These are phyloP conservation scores for Heliconius melpomene DNA, from an alignment of 1,140 invertebrate species.

Conservation along the genomic window DNA sequence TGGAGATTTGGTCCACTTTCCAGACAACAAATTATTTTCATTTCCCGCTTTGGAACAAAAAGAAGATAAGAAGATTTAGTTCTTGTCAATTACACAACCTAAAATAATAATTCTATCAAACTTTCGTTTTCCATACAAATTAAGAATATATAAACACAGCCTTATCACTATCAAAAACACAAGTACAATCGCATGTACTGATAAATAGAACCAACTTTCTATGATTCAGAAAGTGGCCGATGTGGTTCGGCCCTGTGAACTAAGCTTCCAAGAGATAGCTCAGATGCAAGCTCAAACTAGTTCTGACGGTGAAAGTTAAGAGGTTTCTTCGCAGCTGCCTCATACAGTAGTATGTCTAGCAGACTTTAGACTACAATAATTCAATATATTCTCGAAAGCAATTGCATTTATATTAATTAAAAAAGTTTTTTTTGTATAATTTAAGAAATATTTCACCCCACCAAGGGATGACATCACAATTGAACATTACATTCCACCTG, in stretches of 20 bases:
- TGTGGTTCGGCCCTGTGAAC: conserved; percentile 32
- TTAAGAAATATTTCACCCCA: no score
- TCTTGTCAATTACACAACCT: not conserved
- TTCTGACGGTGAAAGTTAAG: conserved; percentile 36
- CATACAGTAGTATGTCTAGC: not conserved
- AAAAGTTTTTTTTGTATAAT: no score
- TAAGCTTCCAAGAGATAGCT: conserved; percentile 34
- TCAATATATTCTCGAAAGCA: not conserved
- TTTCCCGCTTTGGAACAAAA: no score
- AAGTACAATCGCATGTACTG: conserved; percentile 3
- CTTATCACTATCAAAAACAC: not conserved
- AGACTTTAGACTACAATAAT: not conserved
- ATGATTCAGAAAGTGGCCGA: conserved; percentile 35
- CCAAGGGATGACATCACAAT: no score
- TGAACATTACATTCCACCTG: no score
- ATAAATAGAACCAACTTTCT: conserved; percentile 31
- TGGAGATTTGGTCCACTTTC: no score
- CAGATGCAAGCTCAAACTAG: conserved; percentile 38
- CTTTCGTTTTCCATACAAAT: no score
- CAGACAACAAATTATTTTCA: no score
- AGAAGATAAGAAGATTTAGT: no score
- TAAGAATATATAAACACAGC: not conserved
- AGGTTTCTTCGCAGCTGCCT: conserved; percentile 28
- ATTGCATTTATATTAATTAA: not conserved
- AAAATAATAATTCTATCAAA: no score